A percentile compares a stretch with the other conserved stretches of the same genome.
Evolutionary conservation across 2,113 vertebrate species (phyloP).

Genomic region (Sterna hirundo): DNA sequence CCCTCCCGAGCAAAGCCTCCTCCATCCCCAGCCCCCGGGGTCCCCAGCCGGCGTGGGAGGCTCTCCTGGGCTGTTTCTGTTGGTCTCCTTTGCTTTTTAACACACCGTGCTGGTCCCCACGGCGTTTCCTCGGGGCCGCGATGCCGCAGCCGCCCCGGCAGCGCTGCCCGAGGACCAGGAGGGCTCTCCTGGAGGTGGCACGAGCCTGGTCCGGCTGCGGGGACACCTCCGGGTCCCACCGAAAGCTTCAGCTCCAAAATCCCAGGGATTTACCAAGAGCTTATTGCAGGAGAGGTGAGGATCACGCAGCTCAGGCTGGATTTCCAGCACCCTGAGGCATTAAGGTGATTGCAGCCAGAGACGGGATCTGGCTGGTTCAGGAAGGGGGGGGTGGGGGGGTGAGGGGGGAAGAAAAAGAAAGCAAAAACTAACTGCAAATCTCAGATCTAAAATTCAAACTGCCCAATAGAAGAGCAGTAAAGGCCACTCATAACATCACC

Average conservation of each 20-base stretch:
- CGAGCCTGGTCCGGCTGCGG: fast-evolving
- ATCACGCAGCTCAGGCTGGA: neutral
- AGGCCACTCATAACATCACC: neutral
- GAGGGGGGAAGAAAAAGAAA: too few species aligned
- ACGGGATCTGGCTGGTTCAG: neutral
- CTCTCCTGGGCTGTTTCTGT: neutral
- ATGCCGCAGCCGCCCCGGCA: neutral
- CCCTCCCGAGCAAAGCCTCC: neutral
- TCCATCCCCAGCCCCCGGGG: fast-evolving
- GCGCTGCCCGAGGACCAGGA: fast-evolving
- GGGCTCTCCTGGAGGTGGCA: neutral
- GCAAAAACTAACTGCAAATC: neutral
- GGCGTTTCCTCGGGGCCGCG: neutral
- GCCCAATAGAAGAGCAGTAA: neutral
- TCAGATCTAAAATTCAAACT: neutral
- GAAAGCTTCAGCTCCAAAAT: neutral
- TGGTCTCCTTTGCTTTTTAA: neutral
- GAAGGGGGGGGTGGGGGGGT: neutral
- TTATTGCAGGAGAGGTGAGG: neutral
- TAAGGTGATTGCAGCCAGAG: neutral
- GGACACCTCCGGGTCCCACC: neutral
- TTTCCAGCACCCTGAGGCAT: neutral
- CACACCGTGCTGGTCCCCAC: fast-evolving
- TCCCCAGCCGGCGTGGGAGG: fast-evolving
- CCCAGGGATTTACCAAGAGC: neutral